phyloP scores from a whole-genome alignment of 1,140 invertebrate genomes.

The Zeugodacus cucurbitae region DNA sequence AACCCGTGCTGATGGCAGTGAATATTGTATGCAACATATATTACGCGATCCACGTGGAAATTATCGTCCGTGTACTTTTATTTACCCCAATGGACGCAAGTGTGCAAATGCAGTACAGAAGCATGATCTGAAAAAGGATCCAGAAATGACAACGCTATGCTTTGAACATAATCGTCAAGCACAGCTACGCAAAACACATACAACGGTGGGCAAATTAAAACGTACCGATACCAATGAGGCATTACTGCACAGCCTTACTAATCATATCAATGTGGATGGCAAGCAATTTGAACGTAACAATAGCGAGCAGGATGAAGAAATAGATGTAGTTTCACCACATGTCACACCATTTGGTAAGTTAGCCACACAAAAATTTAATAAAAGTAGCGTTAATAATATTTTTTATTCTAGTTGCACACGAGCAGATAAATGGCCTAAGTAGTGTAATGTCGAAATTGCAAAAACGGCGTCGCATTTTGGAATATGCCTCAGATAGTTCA shows the following conservation, averaged over 20 bases:
- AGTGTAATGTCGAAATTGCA: conserved; percentile 69
- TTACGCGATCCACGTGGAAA: conserved; percentile 82
- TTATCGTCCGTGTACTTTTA: conserved; percentile 81
- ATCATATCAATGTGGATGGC: conserved; percentile 59
- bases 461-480: conserved; percentile 71
- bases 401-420: conserved; percentile 51
- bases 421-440: conserved; percentile 70
- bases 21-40: conserved; percentile 82
- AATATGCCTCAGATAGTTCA: conserved; percentile 77
- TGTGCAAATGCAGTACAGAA: conserved; percentile 80
- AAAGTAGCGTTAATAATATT: neutral
- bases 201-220: conserved; percentile 63
- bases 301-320: conserved; percentile 57
- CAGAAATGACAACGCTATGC: conserved; percentile 58
- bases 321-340: conserved; percentile 62
- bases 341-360: conserved; percentile 69
- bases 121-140: conserved; percentile 69
- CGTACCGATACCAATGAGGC: conserved; percentile 61
- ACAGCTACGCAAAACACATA: conserved; percentile 55
- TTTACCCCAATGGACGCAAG: conserved; percentile 77
- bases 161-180: conserved; percentile 63
- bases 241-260: conserved; percentile 55
- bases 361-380: neutral
- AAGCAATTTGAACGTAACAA: conserved; percentile 44
- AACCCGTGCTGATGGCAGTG: conserved; percentile 74